Conservation (phyloP, 2,113 vertebrate genomes). For the Gadus macrocephalus region DNA sequence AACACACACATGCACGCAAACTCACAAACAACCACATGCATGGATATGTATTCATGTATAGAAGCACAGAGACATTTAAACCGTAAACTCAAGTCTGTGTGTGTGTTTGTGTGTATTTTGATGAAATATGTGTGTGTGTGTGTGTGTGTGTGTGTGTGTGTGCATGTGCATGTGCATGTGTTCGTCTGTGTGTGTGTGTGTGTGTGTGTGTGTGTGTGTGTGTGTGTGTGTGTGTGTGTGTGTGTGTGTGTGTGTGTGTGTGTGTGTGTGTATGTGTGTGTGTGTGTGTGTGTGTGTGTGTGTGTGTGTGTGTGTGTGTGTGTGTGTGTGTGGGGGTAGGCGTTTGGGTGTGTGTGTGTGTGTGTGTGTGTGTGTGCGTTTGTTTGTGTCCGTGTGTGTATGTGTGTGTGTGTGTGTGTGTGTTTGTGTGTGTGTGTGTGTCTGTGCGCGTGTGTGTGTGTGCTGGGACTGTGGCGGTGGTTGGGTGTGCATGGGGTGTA, state of each 20-base stretch:
- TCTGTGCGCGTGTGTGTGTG: background rate
- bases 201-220: background rate
- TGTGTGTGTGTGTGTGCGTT: too few relatives aligned
- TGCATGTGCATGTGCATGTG: too few relatives aligned
- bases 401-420: too few relatives aligned
- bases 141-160: background rate
- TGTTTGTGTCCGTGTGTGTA: too few relatives aligned
- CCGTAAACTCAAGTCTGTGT: constrained; percentile 66
- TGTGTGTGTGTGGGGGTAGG: too few relatives aligned
- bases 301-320: too few relatives aligned
- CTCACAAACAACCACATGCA: constrained; percentile 34
- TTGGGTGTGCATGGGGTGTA: constrained; percentile 48
- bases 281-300: too few relatives aligned
- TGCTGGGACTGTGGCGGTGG: constrained; percentile 49
- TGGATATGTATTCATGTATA: background rate
- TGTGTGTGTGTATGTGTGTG: constrained; percentile 9
- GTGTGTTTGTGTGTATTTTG: constrained; percentile 21
- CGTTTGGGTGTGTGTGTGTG: too few relatives aligned
- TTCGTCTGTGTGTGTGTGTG: background rate
- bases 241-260: constrained; percentile 37
- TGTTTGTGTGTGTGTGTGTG: too few relatives aligned
- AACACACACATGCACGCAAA: constrained; percentile 18
- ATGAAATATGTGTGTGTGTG: too few relatives aligned
- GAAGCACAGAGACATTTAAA: constrained; percentile 29
- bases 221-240: constrained; percentile 2